Evolutionary conservation across 1,140 invertebrate genomes (phyloP).

Genomic region (Drosophila tsacasi): DNA sequence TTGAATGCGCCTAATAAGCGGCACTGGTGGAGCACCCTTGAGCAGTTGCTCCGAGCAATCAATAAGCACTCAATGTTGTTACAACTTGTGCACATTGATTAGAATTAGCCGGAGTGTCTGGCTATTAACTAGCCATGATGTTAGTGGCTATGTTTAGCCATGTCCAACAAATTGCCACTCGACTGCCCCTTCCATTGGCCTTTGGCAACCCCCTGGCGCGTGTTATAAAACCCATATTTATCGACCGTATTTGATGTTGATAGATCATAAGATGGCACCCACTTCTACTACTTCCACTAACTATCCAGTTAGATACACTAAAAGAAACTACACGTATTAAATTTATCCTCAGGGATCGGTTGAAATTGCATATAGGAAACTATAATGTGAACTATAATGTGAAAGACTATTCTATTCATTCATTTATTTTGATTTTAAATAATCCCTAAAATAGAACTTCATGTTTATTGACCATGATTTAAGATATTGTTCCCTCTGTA

Average conservation of each 20-base stretch:
- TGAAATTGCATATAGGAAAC: not conserved
- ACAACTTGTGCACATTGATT: slow-evolving; percentile 33
- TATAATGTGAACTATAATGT: too few relatives aligned
- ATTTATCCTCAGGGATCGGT: too few relatives aligned
- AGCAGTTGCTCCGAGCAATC: slow-evolving; percentile 54
- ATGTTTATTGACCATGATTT: too few relatives aligned
- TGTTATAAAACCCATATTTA: slow-evolving; percentile 46
- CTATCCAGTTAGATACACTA: not conserved
- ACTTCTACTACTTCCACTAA: slow-evolving; percentile 5
- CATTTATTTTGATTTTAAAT: too few relatives aligned
- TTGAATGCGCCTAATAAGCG: slow-evolving; percentile 52
- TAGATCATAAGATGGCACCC: slow-evolving; percentile 22
- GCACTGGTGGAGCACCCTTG: slow-evolving; percentile 55
- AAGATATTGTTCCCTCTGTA: slow-evolving; percentile 4
- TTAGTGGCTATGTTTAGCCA: slow-evolving; percentile 25
- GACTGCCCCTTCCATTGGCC: slow-evolving; percentile 63
- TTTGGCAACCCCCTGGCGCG: slow-evolving; percentile 36
- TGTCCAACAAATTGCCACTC: slow-evolving; percentile 56
- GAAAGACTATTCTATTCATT: too few relatives aligned
- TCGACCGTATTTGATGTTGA: slow-evolving; percentile 6
- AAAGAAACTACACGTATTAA: too few relatives aligned
- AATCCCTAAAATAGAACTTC: too few relatives aligned
- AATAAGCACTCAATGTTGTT: slow-evolving; percentile 52
- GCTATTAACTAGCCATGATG: slow-evolving; percentile 20
- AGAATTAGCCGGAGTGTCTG: slow-evolving; percentile 44